Evolutionary conservation across 2,888 invertebrate genomes (phyloP).

Genomic region (Mellilla xanthometata): DNA sequence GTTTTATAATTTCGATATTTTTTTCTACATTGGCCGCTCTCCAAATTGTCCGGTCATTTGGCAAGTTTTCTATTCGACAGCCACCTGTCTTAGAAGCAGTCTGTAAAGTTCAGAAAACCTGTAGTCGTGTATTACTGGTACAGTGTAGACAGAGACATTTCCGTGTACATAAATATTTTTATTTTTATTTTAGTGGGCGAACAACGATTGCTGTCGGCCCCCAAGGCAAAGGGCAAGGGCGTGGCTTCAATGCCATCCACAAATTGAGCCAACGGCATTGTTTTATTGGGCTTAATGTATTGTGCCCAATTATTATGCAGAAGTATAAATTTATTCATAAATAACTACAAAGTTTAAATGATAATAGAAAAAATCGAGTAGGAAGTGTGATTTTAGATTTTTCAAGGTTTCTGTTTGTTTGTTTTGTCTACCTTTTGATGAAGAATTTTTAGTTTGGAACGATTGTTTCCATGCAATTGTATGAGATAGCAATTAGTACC

Average conservation of each 20-base stretch:
- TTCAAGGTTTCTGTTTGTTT: constrained; percentile 14
- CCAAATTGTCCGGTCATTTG: constrained; percentile 72
- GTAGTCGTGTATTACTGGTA: constrained; percentile 4
- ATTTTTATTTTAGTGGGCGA: constrained; percentile 13
- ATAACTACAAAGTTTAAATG: constrained; percentile 1
- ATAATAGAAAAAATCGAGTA: constrained; percentile 9
- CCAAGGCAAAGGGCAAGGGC: constrained; percentile 54
- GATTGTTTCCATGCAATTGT: not conserved
- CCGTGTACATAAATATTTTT: constrained; percentile 11
- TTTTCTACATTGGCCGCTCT: constrained; percentile 49
- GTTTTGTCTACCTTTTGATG: constrained; percentile 13
- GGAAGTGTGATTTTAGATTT: constrained; percentile 9
- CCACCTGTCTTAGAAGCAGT: constrained; percentile 66
- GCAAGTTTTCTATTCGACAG: constrained; percentile 56
- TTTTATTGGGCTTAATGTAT: constrained; percentile 7
- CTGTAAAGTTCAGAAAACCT: constrained; percentile 46
- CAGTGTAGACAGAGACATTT: constrained; percentile 23
- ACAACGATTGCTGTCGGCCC: constrained; percentile 29
- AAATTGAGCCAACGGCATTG: constrained; percentile 18
- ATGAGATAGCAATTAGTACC: not conserved
- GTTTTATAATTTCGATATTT: constrained; percentile 38
- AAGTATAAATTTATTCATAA: constrained; percentile 8
- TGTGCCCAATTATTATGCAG: constrained; percentile 15
- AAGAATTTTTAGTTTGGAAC: not conserved
- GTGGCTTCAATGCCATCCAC: constrained; percentile 20